phyloP scores from a whole-genome alignment of 2,797 vertebrate genomes.

The Schizothorax lantsangensis region DNA sequence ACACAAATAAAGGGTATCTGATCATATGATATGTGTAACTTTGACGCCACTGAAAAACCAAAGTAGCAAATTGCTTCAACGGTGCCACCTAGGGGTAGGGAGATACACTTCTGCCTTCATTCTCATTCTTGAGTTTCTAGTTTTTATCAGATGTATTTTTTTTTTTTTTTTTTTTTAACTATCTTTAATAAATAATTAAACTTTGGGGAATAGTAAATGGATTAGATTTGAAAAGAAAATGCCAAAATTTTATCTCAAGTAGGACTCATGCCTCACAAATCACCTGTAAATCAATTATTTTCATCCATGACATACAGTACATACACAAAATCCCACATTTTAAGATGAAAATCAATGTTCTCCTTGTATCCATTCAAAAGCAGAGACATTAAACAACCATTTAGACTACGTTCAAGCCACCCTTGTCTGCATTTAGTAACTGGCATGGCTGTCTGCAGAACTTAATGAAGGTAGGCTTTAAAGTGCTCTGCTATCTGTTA shows the following conservation, averaged over 20 bases:
- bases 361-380: constrained; percentile 35
- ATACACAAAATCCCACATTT: background rate
- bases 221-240: background rate
- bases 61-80: constrained; percentile 69
- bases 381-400: constrained; percentile 2
- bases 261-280: background rate
- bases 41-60: background rate
- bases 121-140: background rate
- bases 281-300: background rate
- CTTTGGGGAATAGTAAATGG: background rate
- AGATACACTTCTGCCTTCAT: constrained; percentile 36
- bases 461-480: constrained; percentile 58
- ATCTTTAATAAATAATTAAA: background rate
- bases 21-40: background rate
- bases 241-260: background rate
- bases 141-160: background rate
- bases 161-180: background rate
- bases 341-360: background rate
- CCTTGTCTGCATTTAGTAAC: constrained; percentile 58
- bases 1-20: background rate
- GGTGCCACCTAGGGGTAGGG: constrained; percentile 77
- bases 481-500: constrained; percentile 66
- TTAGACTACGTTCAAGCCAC: constrained; percentile 33
- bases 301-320: background rate
- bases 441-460: constrained; percentile 52